These are phyloP conservation scores for Hypotaenidia okinawae DNA, from an alignment of 2,797 vertebrate species.

Conservation along the genomic window DNA sequence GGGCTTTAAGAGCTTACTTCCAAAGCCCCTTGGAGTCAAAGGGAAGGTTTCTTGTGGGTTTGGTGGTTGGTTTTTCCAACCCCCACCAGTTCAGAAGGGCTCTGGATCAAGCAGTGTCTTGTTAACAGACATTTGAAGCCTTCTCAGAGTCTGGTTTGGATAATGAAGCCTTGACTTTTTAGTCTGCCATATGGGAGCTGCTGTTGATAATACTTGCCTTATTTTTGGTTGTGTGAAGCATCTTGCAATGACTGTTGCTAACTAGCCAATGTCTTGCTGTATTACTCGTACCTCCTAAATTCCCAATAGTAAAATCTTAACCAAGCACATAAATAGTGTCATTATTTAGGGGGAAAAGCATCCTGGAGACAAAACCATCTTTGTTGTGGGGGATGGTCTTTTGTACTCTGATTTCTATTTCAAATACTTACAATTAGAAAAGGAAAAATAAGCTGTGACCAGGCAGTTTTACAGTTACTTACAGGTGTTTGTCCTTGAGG, in stretches of 20 bases:
- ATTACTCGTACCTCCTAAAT: conserved; percentile 11
- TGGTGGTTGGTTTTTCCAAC: conserved; percentile 7
- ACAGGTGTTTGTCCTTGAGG: background rate
- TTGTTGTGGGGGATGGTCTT: background rate
- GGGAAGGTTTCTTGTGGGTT: background rate
- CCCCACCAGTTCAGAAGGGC: background rate
- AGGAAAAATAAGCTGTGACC: conserved; percentile 45
- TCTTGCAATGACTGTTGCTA: conserved; percentile 67
- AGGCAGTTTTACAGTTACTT: conserved; percentile 14
- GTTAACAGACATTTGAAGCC: conserved; percentile 32
- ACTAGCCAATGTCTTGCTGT: conserved; percentile 39
- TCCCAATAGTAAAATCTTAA: conserved; percentile 6
- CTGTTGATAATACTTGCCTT: conserved; percentile 63
- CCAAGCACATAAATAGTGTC: background rate
- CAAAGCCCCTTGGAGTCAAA: conserved; percentile 22
- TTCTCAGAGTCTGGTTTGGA: conserved; percentile 49
- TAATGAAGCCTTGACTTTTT: conserved; percentile 62
- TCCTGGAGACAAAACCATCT: conserved; percentile 43
- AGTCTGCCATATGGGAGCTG: conserved; percentile 57
- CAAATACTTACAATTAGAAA: conserved; percentile 8
- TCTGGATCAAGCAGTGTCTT: conserved; percentile 14
- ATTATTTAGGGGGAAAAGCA: background rate
- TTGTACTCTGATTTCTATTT: conserved; percentile 52
- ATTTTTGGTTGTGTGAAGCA: conserved; percentile 37
- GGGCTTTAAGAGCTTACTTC: conserved; percentile 43